A percentile compares a stretch with the other conserved stretches of the same genome.
These are phyloP conservation scores for Drosophila sordidapex DNA, from an alignment of 2,888 invertebrate species.

Conservation along the genomic window DNA sequence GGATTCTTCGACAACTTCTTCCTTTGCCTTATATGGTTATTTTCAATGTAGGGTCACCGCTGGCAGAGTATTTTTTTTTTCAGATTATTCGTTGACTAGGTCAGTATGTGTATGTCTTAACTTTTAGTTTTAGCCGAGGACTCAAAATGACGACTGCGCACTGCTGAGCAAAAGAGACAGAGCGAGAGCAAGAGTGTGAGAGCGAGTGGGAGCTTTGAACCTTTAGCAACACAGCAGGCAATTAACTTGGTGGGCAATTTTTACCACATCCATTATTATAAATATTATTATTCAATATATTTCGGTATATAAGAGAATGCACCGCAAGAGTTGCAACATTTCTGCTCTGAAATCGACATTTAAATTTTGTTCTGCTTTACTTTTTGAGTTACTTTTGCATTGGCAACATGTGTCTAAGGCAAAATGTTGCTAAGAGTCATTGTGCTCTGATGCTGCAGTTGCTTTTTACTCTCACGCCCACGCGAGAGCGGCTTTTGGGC, in stretches of 20 bases:
- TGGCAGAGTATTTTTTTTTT: slow-evolving; percentile 24
- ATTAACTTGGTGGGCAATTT: not conserved
- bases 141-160: slow-evolving; percentile 54
- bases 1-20: slow-evolving; percentile 9
- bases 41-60: slow-evolving; percentile 32
- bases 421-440: slow-evolving; percentile 26
- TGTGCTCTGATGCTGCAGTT: slow-evolving; percentile 45
- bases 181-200: slow-evolving; percentile 1
- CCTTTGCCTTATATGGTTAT: slow-evolving; percentile 64
- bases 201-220: not conserved
- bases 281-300: not conserved
- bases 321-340: not conserved
- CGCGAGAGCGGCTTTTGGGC: slow-evolving; percentile 48
- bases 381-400: slow-evolving; percentile 6
- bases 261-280: not conserved
- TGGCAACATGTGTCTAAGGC: slow-evolving; percentile 40
- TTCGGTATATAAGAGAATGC: not conserved
- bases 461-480: slow-evolving; percentile 39
- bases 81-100: slow-evolving; percentile 69
- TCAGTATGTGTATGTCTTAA: slow-evolving; percentile 66
- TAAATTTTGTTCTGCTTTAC: not conserved
- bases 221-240: slow-evolving; percentile 30
- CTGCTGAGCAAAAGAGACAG: slow-evolving; percentile 6
- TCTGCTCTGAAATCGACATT: not conserved
- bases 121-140: slow-evolving; percentile 22